Evolutionary conservation across 2,888 invertebrate species (phyloP).

Genomic region (Sphaeridia pumilis): DNA sequence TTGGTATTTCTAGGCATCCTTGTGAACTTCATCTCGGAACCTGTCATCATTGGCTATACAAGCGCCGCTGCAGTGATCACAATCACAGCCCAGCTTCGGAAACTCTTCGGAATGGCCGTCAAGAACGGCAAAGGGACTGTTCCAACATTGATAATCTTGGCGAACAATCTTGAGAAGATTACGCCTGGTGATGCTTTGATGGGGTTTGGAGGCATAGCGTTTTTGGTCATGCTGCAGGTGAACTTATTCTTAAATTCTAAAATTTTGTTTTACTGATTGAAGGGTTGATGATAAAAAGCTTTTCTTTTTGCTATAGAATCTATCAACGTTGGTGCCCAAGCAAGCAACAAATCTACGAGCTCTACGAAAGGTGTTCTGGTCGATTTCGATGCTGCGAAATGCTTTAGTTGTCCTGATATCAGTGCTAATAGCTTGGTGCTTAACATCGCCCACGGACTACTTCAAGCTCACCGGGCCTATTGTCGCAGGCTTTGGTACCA

Average conservation of each 20-base stretch:
- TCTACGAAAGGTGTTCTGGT: background rate
- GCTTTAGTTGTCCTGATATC: background rate
- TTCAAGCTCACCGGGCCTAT: background rate
- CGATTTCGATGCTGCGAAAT: background rate
- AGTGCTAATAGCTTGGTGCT: background rate
- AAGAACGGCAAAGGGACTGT: background rate
- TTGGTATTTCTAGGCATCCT: conserved; percentile 58
- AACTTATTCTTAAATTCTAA: too few relatives aligned
- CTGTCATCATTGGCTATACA: conserved; percentile 73
- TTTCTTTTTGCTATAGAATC: too few relatives aligned
- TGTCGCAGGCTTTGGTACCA: background rate
- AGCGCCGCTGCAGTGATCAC: conserved; percentile 77
- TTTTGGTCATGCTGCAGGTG: background rate
- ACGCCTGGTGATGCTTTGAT: background rate
- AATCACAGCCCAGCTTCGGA: conserved; percentile 63
- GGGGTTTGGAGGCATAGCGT: background rate
- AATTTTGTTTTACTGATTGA: too few relatives aligned
- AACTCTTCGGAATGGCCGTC: conserved; percentile 48
- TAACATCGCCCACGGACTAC: conserved; percentile 42
- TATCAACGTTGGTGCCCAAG: too few relatives aligned
- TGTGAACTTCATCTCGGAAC: conserved; percentile 70
- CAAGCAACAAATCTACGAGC: background rate
- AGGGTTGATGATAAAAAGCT: too few relatives aligned
- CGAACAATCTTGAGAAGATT: background rate
- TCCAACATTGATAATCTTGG: background rate